Evolutionary conservation across 2,888 invertebrate genomes (phyloP).

Genomic region (Parnassius orleans): DNA sequence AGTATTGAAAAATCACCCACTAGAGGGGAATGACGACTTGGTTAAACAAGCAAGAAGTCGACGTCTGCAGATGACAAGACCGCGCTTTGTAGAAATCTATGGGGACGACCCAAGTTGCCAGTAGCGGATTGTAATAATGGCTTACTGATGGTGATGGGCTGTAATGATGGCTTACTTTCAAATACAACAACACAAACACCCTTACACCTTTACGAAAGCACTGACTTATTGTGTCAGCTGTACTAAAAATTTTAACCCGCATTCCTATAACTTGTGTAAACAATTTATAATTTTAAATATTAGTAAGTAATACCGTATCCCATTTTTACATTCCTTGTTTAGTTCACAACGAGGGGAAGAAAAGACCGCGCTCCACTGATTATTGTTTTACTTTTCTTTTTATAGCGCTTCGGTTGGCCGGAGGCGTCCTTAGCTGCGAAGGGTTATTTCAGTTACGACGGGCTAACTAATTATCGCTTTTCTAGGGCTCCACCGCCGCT

Average conservation of each 20-base stretch:
- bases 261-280: slow-evolving; percentile 5
- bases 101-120: no score
- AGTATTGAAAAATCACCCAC: no score
- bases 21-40: no score
- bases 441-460: slow-evolving; percentile 28
- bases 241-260: no score
- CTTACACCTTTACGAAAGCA: neutral
- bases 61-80: no score
- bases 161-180: no score
- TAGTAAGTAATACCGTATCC: slow-evolving; percentile 29
- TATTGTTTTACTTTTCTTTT: slow-evolving; percentile 73
- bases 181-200: neutral
- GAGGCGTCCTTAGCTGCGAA: slow-evolving; percentile 23
- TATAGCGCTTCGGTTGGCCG: slow-evolving; percentile 42
- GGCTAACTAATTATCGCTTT: slow-evolving; percentile 27
- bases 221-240: neutral
- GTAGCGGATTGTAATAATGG: no score
- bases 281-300: slow-evolving; percentile 6
- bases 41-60: no score
- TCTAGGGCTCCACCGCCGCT: slow-evolving; percentile 20
- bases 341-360: slow-evolving; percentile 34
- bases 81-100: no score
- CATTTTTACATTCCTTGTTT: slow-evolving; percentile 23
- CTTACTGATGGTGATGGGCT: no score
- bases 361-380: slow-evolving; percentile 53